phyloP scores from a whole-genome alignment of 2,888 invertebrate species.

The Eristalis tenax region DNA sequence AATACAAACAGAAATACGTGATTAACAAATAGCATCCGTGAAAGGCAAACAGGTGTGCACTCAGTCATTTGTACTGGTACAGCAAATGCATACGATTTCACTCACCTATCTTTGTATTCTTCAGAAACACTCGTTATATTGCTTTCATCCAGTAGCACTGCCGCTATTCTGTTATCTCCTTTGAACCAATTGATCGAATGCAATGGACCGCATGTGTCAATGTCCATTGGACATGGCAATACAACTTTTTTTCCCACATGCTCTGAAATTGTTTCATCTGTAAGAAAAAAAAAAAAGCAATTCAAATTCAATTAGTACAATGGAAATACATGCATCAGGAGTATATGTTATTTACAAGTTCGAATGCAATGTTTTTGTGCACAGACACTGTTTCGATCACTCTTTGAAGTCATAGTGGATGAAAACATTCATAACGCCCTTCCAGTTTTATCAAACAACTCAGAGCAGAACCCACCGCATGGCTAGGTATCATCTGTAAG shows the following conservation, averaged over 20 bases:
- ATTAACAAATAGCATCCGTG: not conserved
- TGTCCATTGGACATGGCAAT: constrained; percentile 87
- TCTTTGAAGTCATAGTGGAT: no score
- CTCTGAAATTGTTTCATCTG: constrained; percentile 79
- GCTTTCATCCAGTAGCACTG: constrained; percentile 80
- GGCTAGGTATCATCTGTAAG: no score
- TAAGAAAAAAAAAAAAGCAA: constrained; percentile 50
- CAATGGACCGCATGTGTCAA: constrained; percentile 86
- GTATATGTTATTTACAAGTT: no score
- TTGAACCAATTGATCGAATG: constrained; percentile 92
- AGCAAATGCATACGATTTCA: not conserved
- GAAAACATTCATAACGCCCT: no score
- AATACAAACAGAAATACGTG: not conserved
- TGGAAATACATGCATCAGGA: no score
- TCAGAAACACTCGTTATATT: constrained; percentile 80
- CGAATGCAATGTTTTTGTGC: no score
- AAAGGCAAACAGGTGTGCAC: not conserved
- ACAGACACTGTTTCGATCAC: no score
- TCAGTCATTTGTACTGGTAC: not conserved
- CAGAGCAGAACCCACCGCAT: no score
- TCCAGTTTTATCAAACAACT: no score
- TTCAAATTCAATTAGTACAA: not conserved
- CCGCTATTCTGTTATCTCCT: constrained; percentile 82
- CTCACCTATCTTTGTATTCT: constrained; percentile 79
- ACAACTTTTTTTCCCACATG: constrained; percentile 82